Evolutionary conservation across 2,113 vertebrate genomes (phyloP).

Genomic region (Seriola quinqueradiata): DNA sequence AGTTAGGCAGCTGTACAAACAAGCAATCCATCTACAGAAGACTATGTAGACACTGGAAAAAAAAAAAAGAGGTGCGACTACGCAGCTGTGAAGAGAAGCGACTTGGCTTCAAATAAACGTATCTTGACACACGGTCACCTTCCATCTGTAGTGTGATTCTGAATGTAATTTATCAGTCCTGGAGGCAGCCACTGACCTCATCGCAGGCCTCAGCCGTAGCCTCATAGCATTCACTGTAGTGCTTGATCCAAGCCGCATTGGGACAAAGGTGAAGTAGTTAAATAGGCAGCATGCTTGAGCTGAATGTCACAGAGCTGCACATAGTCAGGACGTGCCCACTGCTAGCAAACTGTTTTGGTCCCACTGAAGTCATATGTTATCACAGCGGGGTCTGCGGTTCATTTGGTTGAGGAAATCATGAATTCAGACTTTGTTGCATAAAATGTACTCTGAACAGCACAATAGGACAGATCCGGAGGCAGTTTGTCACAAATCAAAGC

Average conservation of each 20-base stretch:
- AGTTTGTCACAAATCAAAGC: constrained; percentile 17
- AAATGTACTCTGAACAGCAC: background rate
- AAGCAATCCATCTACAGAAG: constrained; percentile 45
- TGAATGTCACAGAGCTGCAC: constrained; percentile 24
- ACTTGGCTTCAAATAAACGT: constrained; percentile 14
- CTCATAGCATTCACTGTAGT: background rate
- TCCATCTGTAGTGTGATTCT: background rate
- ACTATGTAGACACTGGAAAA: background rate
- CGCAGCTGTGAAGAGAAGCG: constrained; percentile 31
- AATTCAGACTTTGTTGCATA: background rate
- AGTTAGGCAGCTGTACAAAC: constrained; percentile 63
- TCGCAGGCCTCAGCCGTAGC: constrained; percentile 28
- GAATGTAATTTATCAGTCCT: constrained; percentile 1
- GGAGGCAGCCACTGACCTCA: background rate
- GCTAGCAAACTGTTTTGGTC: background rate
- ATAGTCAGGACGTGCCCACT: constrained; percentile 2
- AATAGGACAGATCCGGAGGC: background rate
- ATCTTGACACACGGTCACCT: constrained; percentile 19
- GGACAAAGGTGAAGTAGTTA: constrained; percentile 42
- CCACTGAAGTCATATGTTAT: background rate
- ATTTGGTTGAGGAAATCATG: constrained; percentile 3
- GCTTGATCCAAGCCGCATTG: constrained; percentile 20
- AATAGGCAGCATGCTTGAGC: constrained; percentile 27
- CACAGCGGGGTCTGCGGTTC: background rate
- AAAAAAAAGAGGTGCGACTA: background rate